These are phyloP conservation scores for Allobates femoralis DNA, from an alignment of 2,797 vertebrate species.

Conservation along the genomic window DNA sequence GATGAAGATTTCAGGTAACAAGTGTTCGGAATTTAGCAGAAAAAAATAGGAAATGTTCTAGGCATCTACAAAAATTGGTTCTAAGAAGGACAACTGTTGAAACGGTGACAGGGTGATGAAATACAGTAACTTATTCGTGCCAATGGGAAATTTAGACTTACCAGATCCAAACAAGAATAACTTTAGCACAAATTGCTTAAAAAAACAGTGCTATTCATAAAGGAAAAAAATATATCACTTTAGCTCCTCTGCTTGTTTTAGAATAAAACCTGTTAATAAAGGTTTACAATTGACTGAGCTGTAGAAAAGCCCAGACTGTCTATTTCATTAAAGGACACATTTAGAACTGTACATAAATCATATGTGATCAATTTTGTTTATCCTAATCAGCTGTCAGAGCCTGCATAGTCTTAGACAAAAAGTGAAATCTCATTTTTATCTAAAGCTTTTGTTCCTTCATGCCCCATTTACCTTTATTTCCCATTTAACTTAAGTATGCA, in stretches of 20 bases:
- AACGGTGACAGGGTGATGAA: no score
- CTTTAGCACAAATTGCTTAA: no score
- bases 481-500: constrained; percentile 54
- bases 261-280: neutral
- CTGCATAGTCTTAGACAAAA: constrained; percentile 6
- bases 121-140: no score
- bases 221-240: no score
- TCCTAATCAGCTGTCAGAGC: neutral
- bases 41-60: no score
- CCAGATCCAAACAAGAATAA: no score
- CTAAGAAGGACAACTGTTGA: no score
- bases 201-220: no score
- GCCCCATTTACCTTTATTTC: constrained; percentile 55
- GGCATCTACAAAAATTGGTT: no score
- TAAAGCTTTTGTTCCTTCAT: constrained; percentile 48
- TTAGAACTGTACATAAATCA: neutral
- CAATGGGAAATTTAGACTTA: no score
- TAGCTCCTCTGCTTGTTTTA: neutral
- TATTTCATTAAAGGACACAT: neutral
- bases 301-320: neutral
- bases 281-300: neutral
- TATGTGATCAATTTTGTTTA: constrained; percentile 1
- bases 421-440: constrained; percentile 33
- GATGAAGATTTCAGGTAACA: no score
- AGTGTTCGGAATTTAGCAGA: no score